Evolutionary conservation across 1,140 invertebrate species (phyloP), one percentile per base, ranked within the genome.

Genomic region (Aphelenchoides avenae): DNA sequence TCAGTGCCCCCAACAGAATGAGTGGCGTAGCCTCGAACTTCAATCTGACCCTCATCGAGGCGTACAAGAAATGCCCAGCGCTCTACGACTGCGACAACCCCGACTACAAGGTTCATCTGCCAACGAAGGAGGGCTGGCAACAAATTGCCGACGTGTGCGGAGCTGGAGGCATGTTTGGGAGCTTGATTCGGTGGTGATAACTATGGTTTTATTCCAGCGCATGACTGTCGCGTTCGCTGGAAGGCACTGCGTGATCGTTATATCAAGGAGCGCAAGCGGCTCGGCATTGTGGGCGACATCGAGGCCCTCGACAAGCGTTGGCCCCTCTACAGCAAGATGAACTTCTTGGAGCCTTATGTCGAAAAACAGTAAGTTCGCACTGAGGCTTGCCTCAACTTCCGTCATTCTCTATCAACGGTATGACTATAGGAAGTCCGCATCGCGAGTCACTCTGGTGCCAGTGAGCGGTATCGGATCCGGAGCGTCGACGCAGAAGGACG

Each of bases 311-410:
- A 24, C 49, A 59, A 64, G 43, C 36, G n/a, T 26, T 59, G 57
- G 57, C 57, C 57, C 1, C 36, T 59, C 9, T 59, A 59, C 37
- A 22, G 48, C 20, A 48, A 64, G 41, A 59, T 59, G 57, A 29
- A 51, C 37, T 59, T 59, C 30, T 33, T 59, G 33, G 60, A 65
- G 6, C 58, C 57, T n/a, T 59, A 34, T 54, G 43, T 59, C 15
- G 57, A 59, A n/a, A 64, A 56, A 18, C 18, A 57, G 56, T 58
- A 66, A 24, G 56, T 56, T n/a, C n/a, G n/a, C n/a, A n/a, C n/a
- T n/a, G n/a, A n/a, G n/a, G n/a, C n/a, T n/a, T n/a, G n/a, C n/a
- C n/a, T n/a, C n/a, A n/a, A n/a, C 22, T 26, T 62, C 18, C 39
- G 27, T 22, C 13, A 15, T 6, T 30, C 5, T 30, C 7, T 18